Conservation (phyloP, 2,113 vertebrate species). For the Odobenus rosmarus region DNA sequence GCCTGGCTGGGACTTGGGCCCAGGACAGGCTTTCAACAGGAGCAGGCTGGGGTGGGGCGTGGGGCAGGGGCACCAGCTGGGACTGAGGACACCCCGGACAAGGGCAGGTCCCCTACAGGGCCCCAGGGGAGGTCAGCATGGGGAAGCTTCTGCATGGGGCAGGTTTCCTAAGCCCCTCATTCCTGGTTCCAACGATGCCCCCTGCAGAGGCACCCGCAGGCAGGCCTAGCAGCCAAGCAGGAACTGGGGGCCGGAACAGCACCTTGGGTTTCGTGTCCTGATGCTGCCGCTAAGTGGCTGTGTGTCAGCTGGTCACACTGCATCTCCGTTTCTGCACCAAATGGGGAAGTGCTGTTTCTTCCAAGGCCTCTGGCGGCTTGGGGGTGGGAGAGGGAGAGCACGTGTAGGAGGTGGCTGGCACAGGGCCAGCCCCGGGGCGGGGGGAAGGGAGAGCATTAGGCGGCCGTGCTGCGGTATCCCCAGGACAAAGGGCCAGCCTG, state of each 20-base stretch:
- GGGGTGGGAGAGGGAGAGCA: not conserved
- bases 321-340: not conserved
- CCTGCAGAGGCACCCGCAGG: not conserved
- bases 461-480: accelerated
- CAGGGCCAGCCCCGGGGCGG: accelerated
- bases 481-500: not conserved
- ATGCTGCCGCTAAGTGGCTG: not conserved
- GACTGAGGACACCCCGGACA: not conserved
- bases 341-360: not conserved
- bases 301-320: too few species aligned
- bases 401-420: not conserved
- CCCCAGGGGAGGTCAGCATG: not conserved
- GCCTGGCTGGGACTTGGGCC: not conserved
- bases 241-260: too few species aligned
- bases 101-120: not conserved
- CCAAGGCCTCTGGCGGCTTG: not conserved
- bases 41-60: too few species aligned
- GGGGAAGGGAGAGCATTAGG: not conserved
- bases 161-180: too few species aligned
- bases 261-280: not conserved
- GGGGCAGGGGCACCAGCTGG: not conserved
- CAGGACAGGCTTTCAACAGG: too few species aligned
- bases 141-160: not conserved
- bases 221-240: not conserved
- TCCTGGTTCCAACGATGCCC: not conserved